Percentiles rank a stretch among this genome's conserved stretches.
These are phyloP conservation scores for Eupithecia pulchellata DNA, from an alignment of 2,888 invertebrate genomes.

Conservation along the genomic window DNA sequence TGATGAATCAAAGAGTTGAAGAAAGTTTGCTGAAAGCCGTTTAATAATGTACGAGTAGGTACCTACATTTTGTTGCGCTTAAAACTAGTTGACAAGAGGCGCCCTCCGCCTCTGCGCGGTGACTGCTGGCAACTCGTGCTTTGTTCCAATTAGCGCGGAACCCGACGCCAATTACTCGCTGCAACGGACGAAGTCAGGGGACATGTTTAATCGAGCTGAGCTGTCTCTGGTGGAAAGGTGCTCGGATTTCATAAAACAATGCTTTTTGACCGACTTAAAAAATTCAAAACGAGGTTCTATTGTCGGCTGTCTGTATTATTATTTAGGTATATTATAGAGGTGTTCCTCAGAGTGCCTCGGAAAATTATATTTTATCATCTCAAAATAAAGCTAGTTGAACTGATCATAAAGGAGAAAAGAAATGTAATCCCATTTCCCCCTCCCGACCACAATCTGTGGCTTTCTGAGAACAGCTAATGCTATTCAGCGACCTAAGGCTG, in stretches of 20 bases:
- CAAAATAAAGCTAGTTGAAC: not conserved
- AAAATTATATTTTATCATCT: not conserved
- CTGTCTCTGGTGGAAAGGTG: not conserved
- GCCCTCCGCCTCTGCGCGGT: not conserved
- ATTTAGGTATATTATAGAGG: too few species aligned
- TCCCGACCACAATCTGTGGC: slow-evolving; percentile 2
- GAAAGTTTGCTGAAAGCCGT: not conserved
- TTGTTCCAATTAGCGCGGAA: not conserved
- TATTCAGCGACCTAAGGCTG: slow-evolving; percentile 4
- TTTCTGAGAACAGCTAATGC: slow-evolving; percentile 19
- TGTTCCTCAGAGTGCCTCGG: too few species aligned
- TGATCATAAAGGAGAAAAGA: slow-evolving; percentile 17
- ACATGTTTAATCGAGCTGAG: not conserved
- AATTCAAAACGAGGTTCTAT: too few species aligned
- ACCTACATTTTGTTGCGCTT: not conserved
- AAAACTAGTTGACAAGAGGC: not conserved
- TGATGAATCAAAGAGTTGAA: not conserved
- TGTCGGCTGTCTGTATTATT: too few species aligned
- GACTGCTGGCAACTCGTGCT: not conserved
- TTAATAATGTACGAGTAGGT: too few species aligned
- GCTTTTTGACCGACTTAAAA: too few species aligned
- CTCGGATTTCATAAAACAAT: too few species aligned
- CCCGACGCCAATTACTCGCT: not conserved
- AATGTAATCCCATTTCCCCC: not conserved
- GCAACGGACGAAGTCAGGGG: not conserved